phyloP scores from a whole-genome alignment of 1,140 invertebrate species.

The Venustaconcha ellipsiformis region DNA sequence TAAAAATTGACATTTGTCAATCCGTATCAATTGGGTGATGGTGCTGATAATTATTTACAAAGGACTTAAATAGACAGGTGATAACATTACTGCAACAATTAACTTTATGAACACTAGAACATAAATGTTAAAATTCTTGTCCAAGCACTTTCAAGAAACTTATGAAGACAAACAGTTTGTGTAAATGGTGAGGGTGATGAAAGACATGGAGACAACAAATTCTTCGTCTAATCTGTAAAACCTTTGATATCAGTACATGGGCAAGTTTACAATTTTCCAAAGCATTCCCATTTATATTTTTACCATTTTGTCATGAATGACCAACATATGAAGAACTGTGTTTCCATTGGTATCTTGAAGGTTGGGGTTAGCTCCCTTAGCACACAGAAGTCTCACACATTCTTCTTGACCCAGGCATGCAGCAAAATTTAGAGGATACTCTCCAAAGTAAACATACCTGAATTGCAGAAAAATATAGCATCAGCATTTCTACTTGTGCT shows the following conservation, averaged over 20 bases:
- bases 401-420: conserved; percentile 98
- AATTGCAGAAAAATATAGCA: neutral
- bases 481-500: no score
- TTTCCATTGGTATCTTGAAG: conserved; percentile 98
- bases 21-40: no score
- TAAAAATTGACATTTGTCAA: no score
- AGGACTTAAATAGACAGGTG: no score
- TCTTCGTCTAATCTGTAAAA: neutral
- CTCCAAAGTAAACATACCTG: conserved; percentile 96
- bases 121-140: no score
- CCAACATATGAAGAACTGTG: conserved; percentile 95
- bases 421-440: conserved; percentile 96
- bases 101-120: no score
- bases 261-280: neutral
- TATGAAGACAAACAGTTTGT: no score
- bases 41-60: no score
- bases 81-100: no score
- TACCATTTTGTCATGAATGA: conserved; percentile 95
- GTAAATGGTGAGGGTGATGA: no score
- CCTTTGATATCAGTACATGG: neutral
- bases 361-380: conserved; percentile 89
- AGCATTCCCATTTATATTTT: neutral
- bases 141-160: no score
- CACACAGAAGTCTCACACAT: conserved; percentile 92
- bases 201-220: neutral